These are phyloP conservation scores for Hypolimnas misippus DNA, from an alignment of 2,888 invertebrate species.

Conservation along the genomic window DNA sequence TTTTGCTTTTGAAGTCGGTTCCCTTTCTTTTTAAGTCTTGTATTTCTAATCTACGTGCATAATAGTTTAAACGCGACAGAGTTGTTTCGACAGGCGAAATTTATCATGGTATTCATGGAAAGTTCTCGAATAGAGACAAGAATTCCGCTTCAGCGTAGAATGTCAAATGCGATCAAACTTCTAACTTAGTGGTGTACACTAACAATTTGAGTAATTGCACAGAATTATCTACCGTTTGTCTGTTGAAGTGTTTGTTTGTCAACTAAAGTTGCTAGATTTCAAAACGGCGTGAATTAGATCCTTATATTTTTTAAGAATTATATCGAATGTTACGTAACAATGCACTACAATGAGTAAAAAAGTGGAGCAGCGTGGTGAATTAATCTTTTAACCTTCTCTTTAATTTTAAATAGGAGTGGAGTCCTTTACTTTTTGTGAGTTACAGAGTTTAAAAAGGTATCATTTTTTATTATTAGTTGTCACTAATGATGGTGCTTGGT, in stretches of 20 bases:
- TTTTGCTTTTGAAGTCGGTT: too few relatives aligned
- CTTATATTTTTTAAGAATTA: background rate
- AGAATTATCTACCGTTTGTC: conserved; percentile 41
- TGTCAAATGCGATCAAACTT: conserved; percentile 54
- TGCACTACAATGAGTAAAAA: too few relatives aligned
- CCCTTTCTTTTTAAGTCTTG: too few relatives aligned
- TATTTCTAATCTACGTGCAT: too few relatives aligned
- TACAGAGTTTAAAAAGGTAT: too few relatives aligned
- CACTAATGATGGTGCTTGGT: too few relatives aligned
- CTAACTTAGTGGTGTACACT: conserved; percentile 43
- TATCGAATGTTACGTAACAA: too few relatives aligned
- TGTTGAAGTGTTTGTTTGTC: conserved; percentile 24
- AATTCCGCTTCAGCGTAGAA: conserved; percentile 42
- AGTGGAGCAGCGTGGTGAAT: too few relatives aligned
- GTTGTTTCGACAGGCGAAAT: conserved; percentile 36
- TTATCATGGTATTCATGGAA: conserved; percentile 31
- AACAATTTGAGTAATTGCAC: conserved; percentile 53
- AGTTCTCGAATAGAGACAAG: conserved; percentile 41
- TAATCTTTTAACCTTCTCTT: too few relatives aligned
- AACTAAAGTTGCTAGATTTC: background rate
- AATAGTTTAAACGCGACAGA: conserved; percentile 31
- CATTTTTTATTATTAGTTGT: too few relatives aligned
- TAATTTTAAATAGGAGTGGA: too few relatives aligned
- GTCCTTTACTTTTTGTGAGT: too few relatives aligned
- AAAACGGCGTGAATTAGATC: background rate